Base-by-base conservation (phyloP, 2,797 vertebrate genomes). In the Rhinophrynus dorsalis region DNA sequence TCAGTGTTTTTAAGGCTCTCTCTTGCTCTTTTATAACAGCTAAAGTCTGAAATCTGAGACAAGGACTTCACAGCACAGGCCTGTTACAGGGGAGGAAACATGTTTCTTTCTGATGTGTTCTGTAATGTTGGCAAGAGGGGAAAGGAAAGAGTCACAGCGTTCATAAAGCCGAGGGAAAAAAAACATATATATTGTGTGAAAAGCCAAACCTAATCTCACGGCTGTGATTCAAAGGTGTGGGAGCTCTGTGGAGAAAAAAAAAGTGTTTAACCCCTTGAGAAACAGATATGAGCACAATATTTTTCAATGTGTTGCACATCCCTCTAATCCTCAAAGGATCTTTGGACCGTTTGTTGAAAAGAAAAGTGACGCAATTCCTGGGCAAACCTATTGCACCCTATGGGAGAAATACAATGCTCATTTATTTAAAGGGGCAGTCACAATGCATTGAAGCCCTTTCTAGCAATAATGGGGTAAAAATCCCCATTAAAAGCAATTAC, bases 31-130 rank as follows among this genome's bases (percentile, higher is more conserved):
- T 62, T 70, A 35, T 20, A 54, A 37, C 48, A 26, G 48, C 26
- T 32, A 51, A 54, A 61, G 33, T 15, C 33, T 66, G 69, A 66
- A 73, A 73, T 60, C 47, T 54, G 69, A 73, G 65, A 51, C 55
- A 32, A 52, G 62, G 69, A 73, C 66, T 71, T 63, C 60, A 66
- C 52, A 51, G 52, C 44, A 35, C 54, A 27, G 54, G 35, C 45
- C 55, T 66, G 52, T 59, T 37, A 27, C 50, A 51, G 62, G 54
- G 62, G 50, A 60, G 59, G 70, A 23, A 50, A 78, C 6, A 1
- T 1, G 37, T 61, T 75, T 78, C 50, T 72, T 81, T 11, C 47
- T 75, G 66, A 64, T 45, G 52, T 3, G 9, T 58, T 61, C 24
- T 78, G 3, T 44, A 12, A 77, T 50, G 56, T 23, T 76, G 75